Conservation (phyloP, 2,113 vertebrate species). For the Riparia riparia region DNA sequence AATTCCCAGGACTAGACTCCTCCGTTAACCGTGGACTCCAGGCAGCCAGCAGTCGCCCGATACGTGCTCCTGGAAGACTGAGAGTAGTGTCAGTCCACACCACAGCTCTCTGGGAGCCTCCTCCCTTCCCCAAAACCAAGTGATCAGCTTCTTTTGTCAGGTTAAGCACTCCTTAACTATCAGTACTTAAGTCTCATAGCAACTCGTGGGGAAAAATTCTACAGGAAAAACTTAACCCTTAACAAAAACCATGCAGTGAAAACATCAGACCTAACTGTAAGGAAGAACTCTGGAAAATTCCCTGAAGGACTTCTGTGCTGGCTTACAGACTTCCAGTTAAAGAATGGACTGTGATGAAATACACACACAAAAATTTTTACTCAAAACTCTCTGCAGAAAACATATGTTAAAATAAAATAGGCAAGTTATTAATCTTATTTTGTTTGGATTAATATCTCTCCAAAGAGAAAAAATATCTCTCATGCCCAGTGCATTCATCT, state of each 20-base stretch:
- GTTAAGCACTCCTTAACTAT: too few relatives aligned
- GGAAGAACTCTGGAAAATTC: background rate
- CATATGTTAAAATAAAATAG: background rate
- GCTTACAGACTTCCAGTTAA: background rate
- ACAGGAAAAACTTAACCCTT: too few relatives aligned
- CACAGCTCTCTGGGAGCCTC: too few relatives aligned
- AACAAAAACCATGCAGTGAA: background rate
- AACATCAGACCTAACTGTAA: slow-evolving; percentile 2
- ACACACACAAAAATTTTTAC: background rate
- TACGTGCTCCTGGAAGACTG: too few relatives aligned
- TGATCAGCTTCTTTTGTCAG: too few relatives aligned
- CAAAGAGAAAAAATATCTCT: background rate
- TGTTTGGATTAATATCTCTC: background rate
- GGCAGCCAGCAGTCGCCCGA: too few relatives aligned
- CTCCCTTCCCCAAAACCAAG: too few relatives aligned
- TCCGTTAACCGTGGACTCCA: too few relatives aligned
- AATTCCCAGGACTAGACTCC: too few relatives aligned
- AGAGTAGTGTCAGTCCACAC: too few relatives aligned
- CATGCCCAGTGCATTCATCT: background rate
- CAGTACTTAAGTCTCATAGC: too few relatives aligned
- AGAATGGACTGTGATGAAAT: background rate
- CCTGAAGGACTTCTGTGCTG: background rate
- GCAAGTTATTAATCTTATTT: background rate
- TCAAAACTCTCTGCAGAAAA: slow-evolving; percentile 23
- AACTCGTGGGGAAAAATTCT: too few relatives aligned